Evolutionary conservation across 2,113 vertebrate species (phyloP).

Genomic region (Hippocampus mohnikei): DNA sequence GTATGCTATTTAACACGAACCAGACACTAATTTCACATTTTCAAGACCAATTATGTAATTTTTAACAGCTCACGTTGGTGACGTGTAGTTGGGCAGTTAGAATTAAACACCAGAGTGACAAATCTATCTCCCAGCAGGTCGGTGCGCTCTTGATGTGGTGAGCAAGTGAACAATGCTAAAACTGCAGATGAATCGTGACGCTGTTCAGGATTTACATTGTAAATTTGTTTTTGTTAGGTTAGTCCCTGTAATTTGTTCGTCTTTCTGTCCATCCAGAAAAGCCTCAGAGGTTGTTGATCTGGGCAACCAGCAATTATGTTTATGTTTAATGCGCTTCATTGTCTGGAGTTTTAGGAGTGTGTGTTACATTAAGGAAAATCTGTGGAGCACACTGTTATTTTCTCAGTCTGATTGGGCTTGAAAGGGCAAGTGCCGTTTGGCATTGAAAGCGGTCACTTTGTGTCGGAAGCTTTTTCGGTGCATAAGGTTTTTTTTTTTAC

Average conservation of each 20-base stretch:
- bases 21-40: not conserved
- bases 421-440: slow-evolving; percentile 59
- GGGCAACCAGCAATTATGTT: slow-evolving; percentile 44
- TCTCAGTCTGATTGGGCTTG: slow-evolving; percentile 51
- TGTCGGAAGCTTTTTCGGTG: slow-evolving; percentile 32
- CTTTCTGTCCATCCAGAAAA: slow-evolving; percentile 18
- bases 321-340: slow-evolving; percentile 55
- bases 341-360: slow-evolving; percentile 28
- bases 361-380: slow-evolving; percentile 45
- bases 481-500: slow-evolving; percentile 21
- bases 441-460: slow-evolving; percentile 48
- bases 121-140: slow-evolving; percentile 32
- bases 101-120: slow-evolving; percentile 14
- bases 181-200: slow-evolving; percentile 20
- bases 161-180: slow-evolving; percentile 2
- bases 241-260: slow-evolving; percentile 48
- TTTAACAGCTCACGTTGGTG: not conserved
- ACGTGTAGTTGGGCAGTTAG: not conserved
- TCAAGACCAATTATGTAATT: not conserved
- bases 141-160: slow-evolving; percentile 7
- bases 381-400: slow-evolving; percentile 49
- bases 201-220: slow-evolving; percentile 39
- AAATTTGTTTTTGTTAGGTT: slow-evolving; percentile 34
- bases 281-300: slow-evolving; percentile 36
- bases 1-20: too few relatives aligned